phyloP scores from a whole-genome alignment of 2,797 vertebrate genomes.

The Knipowitschia caucasica region DNA sequence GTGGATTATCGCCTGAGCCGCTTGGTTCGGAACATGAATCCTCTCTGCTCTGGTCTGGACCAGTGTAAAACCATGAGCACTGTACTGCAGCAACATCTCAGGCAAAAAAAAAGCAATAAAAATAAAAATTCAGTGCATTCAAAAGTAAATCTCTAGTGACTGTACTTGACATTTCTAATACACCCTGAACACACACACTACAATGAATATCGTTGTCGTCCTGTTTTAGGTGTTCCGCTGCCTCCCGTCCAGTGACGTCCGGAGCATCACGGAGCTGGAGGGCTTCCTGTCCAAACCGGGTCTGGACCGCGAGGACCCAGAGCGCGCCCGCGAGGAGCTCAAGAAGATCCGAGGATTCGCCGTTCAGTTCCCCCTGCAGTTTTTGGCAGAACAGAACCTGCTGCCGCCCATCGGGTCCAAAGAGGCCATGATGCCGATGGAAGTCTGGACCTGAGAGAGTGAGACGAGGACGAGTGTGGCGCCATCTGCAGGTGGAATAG shows the following conservation, averaged over 20 bases:
- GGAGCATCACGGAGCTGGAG: constrained; percentile 83
- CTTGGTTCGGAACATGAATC: too few species aligned
- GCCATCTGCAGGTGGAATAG: constrained; percentile 1
- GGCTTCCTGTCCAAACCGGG: constrained; percentile 80
- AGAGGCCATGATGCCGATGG: constrained; percentile 94
- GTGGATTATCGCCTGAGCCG: too few species aligned
- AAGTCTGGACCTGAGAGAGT: constrained; percentile 90
- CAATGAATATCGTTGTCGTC: not conserved
- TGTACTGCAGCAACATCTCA: too few species aligned
- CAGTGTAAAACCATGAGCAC: too few species aligned
- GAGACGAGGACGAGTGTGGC: not conserved
- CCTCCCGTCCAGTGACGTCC: constrained; percentile 91
- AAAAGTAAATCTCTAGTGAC: too few species aligned
- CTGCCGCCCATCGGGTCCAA: constrained; percentile 92
- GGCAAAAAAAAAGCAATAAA: too few species aligned
- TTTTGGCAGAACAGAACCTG: constrained; percentile 87
- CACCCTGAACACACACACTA: not conserved
- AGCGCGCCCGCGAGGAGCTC: constrained; percentile 84
- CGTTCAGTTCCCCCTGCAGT: constrained; percentile 93
- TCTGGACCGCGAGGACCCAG: constrained; percentile 81
- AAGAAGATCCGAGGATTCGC: constrained; percentile 93
- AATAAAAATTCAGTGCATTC: too few species aligned
- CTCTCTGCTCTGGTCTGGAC: too few species aligned
- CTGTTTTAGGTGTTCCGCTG: constrained; percentile 88
- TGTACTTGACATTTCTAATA: not conserved